phyloP scores from a whole-genome alignment of 1,140 invertebrate species.

The Copidosoma floridanum region DNA sequence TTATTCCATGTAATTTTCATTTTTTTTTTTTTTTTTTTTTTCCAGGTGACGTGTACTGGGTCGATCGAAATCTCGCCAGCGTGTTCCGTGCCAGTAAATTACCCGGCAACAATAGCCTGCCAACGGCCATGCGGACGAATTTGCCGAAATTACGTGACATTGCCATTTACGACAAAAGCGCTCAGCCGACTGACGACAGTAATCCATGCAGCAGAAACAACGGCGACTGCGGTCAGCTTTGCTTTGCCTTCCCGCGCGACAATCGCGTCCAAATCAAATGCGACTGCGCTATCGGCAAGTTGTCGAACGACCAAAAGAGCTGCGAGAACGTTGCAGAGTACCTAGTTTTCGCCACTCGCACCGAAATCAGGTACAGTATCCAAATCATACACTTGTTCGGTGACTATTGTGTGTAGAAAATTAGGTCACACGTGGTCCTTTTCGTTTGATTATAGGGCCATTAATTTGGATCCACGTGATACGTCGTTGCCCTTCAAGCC shows the following conservation, averaged over 20 bases:
- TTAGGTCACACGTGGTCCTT: too few relatives aligned
- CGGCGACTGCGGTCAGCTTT: slow-evolving; percentile 89
- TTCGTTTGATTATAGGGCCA: slow-evolving; percentile 58
- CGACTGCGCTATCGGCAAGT: slow-evolving; percentile 86
- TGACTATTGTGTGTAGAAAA: too few relatives aligned
- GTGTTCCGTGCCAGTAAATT: slow-evolving; percentile 84
- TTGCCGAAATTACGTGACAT: slow-evolving; percentile 83
- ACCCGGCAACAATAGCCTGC: slow-evolving; percentile 67
- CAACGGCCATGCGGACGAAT: slow-evolving; percentile 75
- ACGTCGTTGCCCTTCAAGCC: slow-evolving; percentile 83
- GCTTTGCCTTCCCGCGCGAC: slow-evolving; percentile 84
- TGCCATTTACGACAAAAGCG: slow-evolving; percentile 83
- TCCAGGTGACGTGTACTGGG: slow-evolving; percentile 82
- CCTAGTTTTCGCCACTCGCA: slow-evolving; percentile 86
- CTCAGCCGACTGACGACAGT: slow-evolving; percentile 77
- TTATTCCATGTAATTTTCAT: background rate
- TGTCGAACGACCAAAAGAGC: slow-evolving; percentile 63
- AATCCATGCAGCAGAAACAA: slow-evolving; percentile 77
- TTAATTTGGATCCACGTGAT: slow-evolving; percentile 78
- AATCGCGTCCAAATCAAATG: slow-evolving; percentile 58
- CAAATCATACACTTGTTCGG: too few relatives aligned
- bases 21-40: background rate
- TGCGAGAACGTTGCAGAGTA: slow-evolving; percentile 86
- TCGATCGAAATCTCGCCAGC: slow-evolving; percentile 87
- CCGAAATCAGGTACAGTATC: slow-evolving; percentile 76